A percentile compares a stretch with the other conserved stretches of the same genome.
Conservation (phyloP, 37 sponge, comb jelly and placozoan species). For the Spongia lamella region DNA sequence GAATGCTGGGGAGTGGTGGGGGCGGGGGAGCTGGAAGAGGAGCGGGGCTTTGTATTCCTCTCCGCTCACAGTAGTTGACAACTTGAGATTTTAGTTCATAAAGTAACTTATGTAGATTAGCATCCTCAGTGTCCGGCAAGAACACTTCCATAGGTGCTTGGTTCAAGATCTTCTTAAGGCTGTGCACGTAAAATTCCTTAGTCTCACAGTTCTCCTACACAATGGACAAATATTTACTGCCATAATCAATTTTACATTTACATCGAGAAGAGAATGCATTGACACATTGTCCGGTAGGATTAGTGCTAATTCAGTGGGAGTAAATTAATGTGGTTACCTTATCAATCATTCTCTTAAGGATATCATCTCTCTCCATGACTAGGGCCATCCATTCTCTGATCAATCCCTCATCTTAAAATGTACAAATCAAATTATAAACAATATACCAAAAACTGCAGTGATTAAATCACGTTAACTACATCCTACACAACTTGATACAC, state of each 20-base stretch:
- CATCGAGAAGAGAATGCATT: no score
- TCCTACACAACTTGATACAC: neutral
- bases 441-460: neutral
- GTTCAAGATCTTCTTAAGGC: slow-evolving; percentile 6
- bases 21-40: slow-evolving; percentile 6
- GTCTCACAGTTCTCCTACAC: neutral
- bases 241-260: neutral
- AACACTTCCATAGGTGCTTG: slow-evolving; percentile 10
- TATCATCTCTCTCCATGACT: slow-evolving; percentile 50
- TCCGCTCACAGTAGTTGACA: slow-evolving; percentile 27
- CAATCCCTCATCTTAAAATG: slow-evolving; percentile 28
- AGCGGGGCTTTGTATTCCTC: neutral
- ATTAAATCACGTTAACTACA: neutral
- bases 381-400: slow-evolving; percentile 61
- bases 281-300: no score
- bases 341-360: slow-evolving; percentile 22
- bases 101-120: slow-evolving; percentile 16
- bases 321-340: no score
- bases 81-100: slow-evolving; percentile 23
- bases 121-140: slow-evolving; percentile 29
- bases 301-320: no score
- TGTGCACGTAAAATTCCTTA: neutral
- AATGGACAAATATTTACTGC: neutral
- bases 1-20: slow-evolving; percentile 21
- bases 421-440: neutral